phyloP scores from a whole-genome alignment of 2,888 invertebrate genomes.

The Chrysotoxum bicinctum region DNA sequence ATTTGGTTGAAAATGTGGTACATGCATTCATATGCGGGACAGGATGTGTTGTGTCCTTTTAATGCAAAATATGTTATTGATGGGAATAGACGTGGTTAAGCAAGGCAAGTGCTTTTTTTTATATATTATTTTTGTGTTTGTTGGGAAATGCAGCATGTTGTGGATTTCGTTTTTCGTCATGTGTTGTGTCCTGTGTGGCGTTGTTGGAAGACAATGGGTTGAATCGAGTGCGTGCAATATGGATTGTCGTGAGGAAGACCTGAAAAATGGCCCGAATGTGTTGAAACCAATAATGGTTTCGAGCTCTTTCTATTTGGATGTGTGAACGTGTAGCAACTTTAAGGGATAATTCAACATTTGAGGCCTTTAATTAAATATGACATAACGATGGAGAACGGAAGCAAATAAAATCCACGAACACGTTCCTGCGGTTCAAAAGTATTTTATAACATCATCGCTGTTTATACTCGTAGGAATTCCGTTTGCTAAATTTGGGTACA shows the following conservation, averaged over 20 bases:
- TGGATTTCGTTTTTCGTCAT: slow-evolving; percentile 2
- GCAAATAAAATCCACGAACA: no score
- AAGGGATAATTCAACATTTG: background rate
- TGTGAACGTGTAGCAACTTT: background rate
- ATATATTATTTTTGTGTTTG: background rate
- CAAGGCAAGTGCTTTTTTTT: background rate
- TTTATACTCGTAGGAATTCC: no score
- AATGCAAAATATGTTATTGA: slow-evolving; percentile 60
- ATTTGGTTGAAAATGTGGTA: background rate
- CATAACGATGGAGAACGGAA: no score
- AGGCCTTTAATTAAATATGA: background rate
- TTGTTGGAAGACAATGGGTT: slow-evolving; percentile 40
- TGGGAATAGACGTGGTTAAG: slow-evolving; percentile 54
- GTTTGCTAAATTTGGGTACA: no score
- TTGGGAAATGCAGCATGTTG: slow-evolving; percentile 8
- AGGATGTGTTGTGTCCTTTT: slow-evolving; percentile 58
- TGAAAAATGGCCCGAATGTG: background rate
- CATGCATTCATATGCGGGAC: slow-evolving; percentile 13
- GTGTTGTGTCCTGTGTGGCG: background rate
- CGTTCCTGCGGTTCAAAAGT: no score
- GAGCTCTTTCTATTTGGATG: background rate
- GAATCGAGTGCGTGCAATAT: slow-evolving; percentile 56
- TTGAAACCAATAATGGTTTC: background rate
- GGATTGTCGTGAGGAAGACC: slow-evolving; percentile 39
- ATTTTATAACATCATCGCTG: no score